Base-by-base conservation (phyloP, 2,888 invertebrate genomes). In the Melolontha melolontha region DNA sequence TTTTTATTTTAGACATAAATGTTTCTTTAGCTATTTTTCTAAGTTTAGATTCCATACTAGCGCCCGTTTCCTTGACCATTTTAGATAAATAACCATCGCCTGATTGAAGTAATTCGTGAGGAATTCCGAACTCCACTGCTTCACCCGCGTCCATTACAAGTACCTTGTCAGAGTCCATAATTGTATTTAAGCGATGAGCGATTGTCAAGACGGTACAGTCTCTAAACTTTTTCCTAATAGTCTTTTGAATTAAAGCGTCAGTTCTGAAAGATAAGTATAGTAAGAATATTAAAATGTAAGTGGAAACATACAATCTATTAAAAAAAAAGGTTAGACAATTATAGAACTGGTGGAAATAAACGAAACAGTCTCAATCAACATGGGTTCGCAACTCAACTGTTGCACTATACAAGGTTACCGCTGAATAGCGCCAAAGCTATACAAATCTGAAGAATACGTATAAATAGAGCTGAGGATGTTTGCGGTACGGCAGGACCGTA, bases 111-210 rank as follows among this genome's bases (percentile, higher is more conserved):
- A 83, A 73, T 17, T 77, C 75, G 73, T 84, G 79, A 0, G 89
- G 88, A 34, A 83, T 80, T 64, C 85, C 87, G 78, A 86, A 87
- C 78, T 88, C 83, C 8, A 81, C 81, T 44, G 86, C 79, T 50
- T 76, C 72, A 0, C 89, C 89, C 42, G 84, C 83, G 72, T 88
- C 86, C 76, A 89, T 82, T 6, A 88, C 88, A 71, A 88, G 77
- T 71, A 92, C 88, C 82, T 89, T 87, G 83, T 93, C 92, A 0
- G 91, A 92, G 81, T 95, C 94, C 90, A 94, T 93, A 55, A 94
- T 90, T 0, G 94, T 94, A 77, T 94, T 89, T 4, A 94, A 86
- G 27, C 94, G 87, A 82, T 94, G 94, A 40, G 94, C 94, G 54
- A 94, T 92, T 0, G 93, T 94, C 44, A 94, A 85, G 29, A 94